Base-by-base conservation (phyloP, 2,888 invertebrate genomes). In the Gnatocerus cornutus region DNA sequence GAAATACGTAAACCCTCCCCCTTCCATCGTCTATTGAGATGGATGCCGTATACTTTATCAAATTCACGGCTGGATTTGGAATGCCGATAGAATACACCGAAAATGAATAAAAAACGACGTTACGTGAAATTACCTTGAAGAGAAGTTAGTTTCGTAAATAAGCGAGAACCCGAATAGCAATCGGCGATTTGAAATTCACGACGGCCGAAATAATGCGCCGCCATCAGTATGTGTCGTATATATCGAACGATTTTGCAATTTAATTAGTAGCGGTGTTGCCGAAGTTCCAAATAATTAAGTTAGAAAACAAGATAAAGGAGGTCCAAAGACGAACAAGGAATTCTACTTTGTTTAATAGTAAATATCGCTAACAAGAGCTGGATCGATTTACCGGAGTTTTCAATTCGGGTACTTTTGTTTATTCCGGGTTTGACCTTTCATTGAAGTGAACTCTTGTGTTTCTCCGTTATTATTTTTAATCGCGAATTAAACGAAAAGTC, bases 1-100 rank as follows among this genome's bases (percentile, higher is more conserved):
- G 61, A 74, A 74, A 76, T 77, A 72, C 69, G 68, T 63, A 73
- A 73, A 13, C 66, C 68, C 48, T 48, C 70, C 63, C 66, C 71
- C 66, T 64, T 55, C 48, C 70, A 58, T n/a, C 21, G 21, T n/a
- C 66, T 70, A 74, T 75, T 73, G 72, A 76, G 76, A 76, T 74
- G 72, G 72, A 76, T 75, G 74, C 70, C 68, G 71, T 58, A 62
- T 68, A 64, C 71, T 73, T 75, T 72, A 74, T 73, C 74, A 74
- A 73, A 73, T 73, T 73, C 69, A 69, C 71, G 69, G 62, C 50
- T 52, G 58, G 67, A 70, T 73, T 73, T 63, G 29, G 50, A 41
- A 64, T 58, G 66, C 55, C 45, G 43, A 39, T 52, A 68, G 64
- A 68, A 68, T 68, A 58, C 68, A 52, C 41, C 63, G 43, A 53